Evolutionary conservation across 2,113 vertebrate species (phyloP), one percentile per base, ranked within the genome.

Genomic region (Brachyhypopomus occidentalis): DNA sequence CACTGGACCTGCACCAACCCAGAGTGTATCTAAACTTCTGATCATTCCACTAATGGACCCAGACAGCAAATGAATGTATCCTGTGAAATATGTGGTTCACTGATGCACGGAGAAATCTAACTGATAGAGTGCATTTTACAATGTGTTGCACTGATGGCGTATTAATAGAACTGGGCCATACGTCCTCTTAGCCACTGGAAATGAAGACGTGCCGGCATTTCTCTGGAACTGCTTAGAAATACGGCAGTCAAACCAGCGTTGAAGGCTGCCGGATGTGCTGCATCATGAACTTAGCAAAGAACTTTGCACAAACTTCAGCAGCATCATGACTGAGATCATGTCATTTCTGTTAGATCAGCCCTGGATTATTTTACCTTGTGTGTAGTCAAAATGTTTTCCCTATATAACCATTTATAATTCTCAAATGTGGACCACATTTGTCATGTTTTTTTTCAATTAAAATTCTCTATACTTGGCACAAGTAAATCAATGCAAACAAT

Each of bases 1-100:
- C 36, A 17, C 45, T 60, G 56, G 25, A 66, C 55, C 78, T 72
- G 78, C 56, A 38, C 34, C 20, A 41, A 80, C 45, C 20, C 20
- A n/a, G 56, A 77, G 78, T 30, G 5, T 16, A 77, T 64, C 55
- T 72, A 30, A 55, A 77, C 59, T 72, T 77, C 76, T 81, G 83
- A 84, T 84, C 74, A 80, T 84, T 60, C 30, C 64, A 38, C 56
- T 16, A 69, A 80, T 77, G 23, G 19, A 69, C 25, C 60, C 30
- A 17, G 77, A 52, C 72, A 72, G 20, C 59, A 76, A 75, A 72
- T 75, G 22, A 76, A 80, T 72, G 64, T 64, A 59, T 84, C 63
- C 62, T 80, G 48, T 55, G 60, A 73, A 63, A 25, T 36, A n/a
- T 58, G 45, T 70, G 56, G 23, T 23, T 30, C n/a, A 45, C 20